phyloP scores from a whole-genome alignment of 2,888 invertebrate genomes.

The Habroteleia sp. region DNA sequence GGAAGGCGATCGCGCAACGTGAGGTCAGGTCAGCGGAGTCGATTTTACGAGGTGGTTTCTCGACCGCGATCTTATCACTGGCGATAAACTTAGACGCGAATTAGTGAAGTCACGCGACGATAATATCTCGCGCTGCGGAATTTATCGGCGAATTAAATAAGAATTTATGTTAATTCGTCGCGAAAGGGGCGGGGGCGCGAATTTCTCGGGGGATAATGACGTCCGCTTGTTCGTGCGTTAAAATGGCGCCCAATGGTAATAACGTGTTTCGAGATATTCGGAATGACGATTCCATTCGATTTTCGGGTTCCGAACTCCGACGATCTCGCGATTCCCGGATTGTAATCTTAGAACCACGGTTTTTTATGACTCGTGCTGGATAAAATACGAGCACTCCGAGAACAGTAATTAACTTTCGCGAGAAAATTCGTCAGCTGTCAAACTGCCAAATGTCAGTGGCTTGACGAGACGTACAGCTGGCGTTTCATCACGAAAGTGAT shows the following conservation, averaged over 20 bases:
- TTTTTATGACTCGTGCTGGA: constrained; percentile 34
- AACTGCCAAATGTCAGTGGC: constrained; percentile 55
- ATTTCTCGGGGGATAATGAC: constrained; percentile 28
- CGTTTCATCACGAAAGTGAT: constrained; percentile 56
- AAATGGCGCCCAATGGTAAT: constrained; percentile 2
- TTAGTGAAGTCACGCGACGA: constrained; percentile 77
- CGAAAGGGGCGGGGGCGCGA: constrained; percentile 6
- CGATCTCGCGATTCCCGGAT: not conserved
- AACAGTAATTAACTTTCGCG: constrained; percentile 54
- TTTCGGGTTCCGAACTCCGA: constrained; percentile 7
- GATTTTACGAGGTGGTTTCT: constrained; percentile 72
- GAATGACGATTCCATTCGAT: constrained; percentile 2
- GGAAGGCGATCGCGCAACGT: constrained; percentile 46
- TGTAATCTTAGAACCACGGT: constrained; percentile 21
- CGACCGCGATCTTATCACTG: constrained; percentile 66
- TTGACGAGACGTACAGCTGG: constrained; percentile 32
- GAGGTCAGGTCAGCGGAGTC: constrained; percentile 65
- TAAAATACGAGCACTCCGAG: constrained; percentile 35
- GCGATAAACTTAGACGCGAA: constrained; percentile 78
- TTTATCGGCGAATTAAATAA: constrained; percentile 79
- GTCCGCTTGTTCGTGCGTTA: constrained; percentile 15
- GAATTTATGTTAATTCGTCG: constrained; percentile 75
- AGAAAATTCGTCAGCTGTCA: constrained; percentile 56
- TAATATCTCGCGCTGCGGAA: constrained; percentile 73
- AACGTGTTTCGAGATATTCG: constrained; percentile 1